These are phyloP conservation scores for Gymnocypris eckloni DNA, from an alignment of 2,797 vertebrate genomes.

Conservation along the genomic window DNA sequence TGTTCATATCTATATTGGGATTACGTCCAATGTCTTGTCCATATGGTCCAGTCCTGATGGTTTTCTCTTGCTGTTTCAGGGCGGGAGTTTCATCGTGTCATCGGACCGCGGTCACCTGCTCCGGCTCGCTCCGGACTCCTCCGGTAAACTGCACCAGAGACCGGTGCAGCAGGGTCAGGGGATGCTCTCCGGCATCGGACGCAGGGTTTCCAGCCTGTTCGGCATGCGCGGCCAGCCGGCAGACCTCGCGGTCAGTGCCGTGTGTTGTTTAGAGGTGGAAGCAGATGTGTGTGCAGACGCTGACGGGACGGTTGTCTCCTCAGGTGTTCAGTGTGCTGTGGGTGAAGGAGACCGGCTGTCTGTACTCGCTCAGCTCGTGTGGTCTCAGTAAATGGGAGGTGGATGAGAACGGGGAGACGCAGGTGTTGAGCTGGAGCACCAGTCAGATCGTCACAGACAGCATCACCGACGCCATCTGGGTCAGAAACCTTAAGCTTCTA, in stretches of 20 bases:
- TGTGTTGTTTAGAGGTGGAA: background rate
- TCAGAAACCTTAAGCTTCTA: slow-evolving; percentile 68
- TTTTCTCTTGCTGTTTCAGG: slow-evolving; percentile 72
- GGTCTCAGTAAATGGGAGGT: slow-evolving; percentile 91
- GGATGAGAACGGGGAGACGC: slow-evolving; percentile 84
- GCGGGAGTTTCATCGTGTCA: slow-evolving; percentile 88
- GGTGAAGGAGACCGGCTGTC: slow-evolving; percentile 75
- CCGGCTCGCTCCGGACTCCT: slow-evolving; percentile 79
- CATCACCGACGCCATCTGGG: slow-evolving; percentile 93
- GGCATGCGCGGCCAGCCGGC: slow-evolving; percentile 88
- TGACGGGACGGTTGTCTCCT: background rate
- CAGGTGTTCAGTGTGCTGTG: slow-evolving; percentile 90
- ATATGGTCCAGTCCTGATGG: too few species aligned
- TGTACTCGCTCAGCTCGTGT: slow-evolving; percentile 88
- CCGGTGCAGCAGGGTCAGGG: slow-evolving; percentile 89
- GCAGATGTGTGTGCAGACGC: background rate
- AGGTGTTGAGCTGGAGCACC: slow-evolving; percentile 87
- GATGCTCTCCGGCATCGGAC: slow-evolving; percentile 92
- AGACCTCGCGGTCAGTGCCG: slow-evolving; percentile 81
- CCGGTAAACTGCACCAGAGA: slow-evolving; percentile 84
- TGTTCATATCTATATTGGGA: background rate
- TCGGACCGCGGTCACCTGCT: slow-evolving; percentile 83
- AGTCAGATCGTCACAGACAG: slow-evolving; percentile 82
- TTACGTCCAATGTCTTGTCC: background rate
- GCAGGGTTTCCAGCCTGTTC: slow-evolving; percentile 91